phyloP scores from a whole-genome alignment of 2,888 invertebrate genomes.

The Digitonthophagus gazella region DNA sequence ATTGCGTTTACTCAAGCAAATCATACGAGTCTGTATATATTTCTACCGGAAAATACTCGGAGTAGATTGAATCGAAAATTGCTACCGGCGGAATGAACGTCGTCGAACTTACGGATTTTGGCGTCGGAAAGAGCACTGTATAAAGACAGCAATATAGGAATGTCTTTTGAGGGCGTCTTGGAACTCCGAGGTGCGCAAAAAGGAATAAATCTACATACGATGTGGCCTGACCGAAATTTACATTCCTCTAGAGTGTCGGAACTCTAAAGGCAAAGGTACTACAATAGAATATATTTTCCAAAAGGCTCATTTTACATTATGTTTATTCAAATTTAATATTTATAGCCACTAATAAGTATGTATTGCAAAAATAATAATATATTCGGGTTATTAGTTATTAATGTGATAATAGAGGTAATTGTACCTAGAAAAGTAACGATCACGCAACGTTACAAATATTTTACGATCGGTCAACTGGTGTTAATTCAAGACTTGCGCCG shows the following conservation, averaged over 20 bases:
- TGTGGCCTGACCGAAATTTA: not conserved
- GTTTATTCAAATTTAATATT: no score
- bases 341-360: no score
- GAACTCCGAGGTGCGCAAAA: conserved; percentile 2
- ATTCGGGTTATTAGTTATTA: no score
- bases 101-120: not conserved
- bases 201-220: conserved; percentile 12
- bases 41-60: not conserved
- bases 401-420: no score
- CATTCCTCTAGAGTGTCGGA: conserved; percentile 11
- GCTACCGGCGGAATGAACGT: not conserved
- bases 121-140: conserved; percentile 6
- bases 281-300: conserved; percentile 9
- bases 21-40: not conserved
- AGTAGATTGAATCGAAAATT: not conserved
- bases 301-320: not conserved
- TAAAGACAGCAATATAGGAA: conserved; percentile 13
- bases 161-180: conserved; percentile 5
- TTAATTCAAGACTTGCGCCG: not conserved
- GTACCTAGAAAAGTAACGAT: not conserved
- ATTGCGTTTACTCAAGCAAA: not conserved
- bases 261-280: not conserved
- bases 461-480: not conserved
- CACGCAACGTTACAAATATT: no score
- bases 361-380: no score